These are phyloP conservation scores for Spilosoma lubricipeda DNA, from an alignment of 2,888 invertebrate species.

Conservation along the genomic window DNA sequence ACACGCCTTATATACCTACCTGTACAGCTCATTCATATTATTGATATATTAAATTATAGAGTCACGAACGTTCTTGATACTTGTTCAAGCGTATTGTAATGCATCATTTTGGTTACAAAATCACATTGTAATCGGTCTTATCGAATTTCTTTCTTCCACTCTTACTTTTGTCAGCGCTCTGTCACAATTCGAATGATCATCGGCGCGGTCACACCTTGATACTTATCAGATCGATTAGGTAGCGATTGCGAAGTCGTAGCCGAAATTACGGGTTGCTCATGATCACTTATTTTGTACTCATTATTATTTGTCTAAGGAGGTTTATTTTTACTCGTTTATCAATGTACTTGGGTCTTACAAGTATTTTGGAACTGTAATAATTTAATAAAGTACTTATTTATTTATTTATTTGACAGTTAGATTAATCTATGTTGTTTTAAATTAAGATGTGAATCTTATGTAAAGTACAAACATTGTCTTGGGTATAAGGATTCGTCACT, in stretches of 20 bases:
- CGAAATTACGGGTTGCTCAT: conserved; percentile 49
- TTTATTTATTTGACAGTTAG: no score
- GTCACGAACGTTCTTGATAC: conserved; percentile 71
- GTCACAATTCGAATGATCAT: conserved; percentile 68
- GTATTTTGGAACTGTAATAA: not conserved
- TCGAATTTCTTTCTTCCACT: conserved; percentile 65
- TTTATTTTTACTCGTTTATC: conserved; percentile 43
- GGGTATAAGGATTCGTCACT: not conserved
- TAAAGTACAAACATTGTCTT: not conserved
- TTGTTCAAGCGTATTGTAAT: conserved; percentile 60
- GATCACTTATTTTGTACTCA: conserved; percentile 55
- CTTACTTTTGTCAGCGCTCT: conserved; percentile 70
- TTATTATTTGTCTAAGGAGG: conserved; percentile 52
- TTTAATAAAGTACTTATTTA: conserved; percentile 37
- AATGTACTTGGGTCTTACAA: conserved; percentile 18
- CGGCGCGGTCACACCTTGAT: conserved; percentile 67
- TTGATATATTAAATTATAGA: conserved; percentile 66
- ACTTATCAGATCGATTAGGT: conserved; percentile 69
- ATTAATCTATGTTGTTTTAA: not conserved
- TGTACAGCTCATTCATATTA: conserved; percentile 44
- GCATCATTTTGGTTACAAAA: conserved; percentile 67
- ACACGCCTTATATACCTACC: conserved; percentile 23
- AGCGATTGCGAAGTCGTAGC: conserved; percentile 58
- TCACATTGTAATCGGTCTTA: conserved; percentile 67
- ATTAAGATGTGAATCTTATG: not conserved